Base-by-base conservation (phyloP, 2,797 vertebrate species). In the Gymnothorax javanicus region DNA sequence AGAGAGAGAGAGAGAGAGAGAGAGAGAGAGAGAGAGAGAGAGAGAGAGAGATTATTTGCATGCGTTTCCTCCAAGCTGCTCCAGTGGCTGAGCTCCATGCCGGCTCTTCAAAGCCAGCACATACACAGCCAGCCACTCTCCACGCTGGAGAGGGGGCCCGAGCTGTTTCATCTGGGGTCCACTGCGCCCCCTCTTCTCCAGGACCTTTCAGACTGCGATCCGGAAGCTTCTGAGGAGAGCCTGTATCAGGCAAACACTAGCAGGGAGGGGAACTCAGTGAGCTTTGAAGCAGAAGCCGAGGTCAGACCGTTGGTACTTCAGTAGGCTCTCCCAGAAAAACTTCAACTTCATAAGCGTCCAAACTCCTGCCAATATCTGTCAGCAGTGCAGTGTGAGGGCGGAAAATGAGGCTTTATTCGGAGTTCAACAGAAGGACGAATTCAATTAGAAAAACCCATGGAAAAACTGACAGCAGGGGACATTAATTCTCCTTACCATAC, bases 1-100 rank as follows among this genome's bases (percentile, higher is more conserved):
- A 58, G 83, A 87, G 54, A 52, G 20, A 8, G 43, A 15, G 75
- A 54, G 84, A 86, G 73, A 52, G 11, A 23, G 75, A 17, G 20
- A 93, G 89, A 88, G 93, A 92, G 90, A 82, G 87, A 92, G 86
- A 91, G 91, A 25, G 86, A 84, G 88, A 89, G 91, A 91, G 92
- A 90, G 91, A 91, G 88, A 82, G 50, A 23, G 50, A 1, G 15
- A 0, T 54, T 15, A 23, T 8, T 79, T 79, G 7, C 50, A 23
- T 0, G 50, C 11, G 8, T 79, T 79, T 50, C 8, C 17, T 20
- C 43, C 75, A 79, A 27, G 50, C 62, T 4, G 84, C 17, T 69
- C 62, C 23, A 0, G 2, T 23, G 59, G 50, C 43, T 52, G 20
- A 1, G 15, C 20, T 75, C 56, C 50, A 73, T 62, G 82, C 25